Evolutionary conservation across 2,113 vertebrate species (phyloP).

Genomic region (Onychostruthus taczanowskii): DNA sequence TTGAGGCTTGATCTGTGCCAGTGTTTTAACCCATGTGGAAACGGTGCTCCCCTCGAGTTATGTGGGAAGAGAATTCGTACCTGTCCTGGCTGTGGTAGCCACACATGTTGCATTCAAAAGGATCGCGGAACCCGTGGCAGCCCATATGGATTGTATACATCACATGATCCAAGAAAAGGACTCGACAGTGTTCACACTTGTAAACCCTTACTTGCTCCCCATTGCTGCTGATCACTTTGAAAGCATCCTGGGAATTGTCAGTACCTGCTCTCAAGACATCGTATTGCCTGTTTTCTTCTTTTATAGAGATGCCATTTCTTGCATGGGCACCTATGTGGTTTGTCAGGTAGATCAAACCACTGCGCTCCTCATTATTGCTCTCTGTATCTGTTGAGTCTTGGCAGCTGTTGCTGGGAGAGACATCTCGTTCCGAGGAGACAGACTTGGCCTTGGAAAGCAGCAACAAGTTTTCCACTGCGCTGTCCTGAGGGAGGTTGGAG

Average conservation of each 20-base stretch:
- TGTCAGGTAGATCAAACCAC: constrained; percentile 94
- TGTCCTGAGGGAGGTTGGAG: constrained; percentile 85
- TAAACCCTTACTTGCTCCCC: constrained; percentile 91
- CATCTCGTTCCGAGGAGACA: constrained; percentile 88
- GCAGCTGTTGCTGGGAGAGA: constrained; percentile 93
- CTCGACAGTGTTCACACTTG: constrained; percentile 92
- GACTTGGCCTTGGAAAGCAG: constrained; percentile 96
- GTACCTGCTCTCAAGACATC: constrained; percentile 82
- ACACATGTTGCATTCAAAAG: constrained; percentile 98
- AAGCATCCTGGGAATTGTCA: constrained; percentile 83
- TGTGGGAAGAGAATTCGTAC: constrained; percentile 98
- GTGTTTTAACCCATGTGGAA: constrained; percentile 78
- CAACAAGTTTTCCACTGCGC: constrained; percentile 90
- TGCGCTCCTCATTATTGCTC: constrained; percentile 92
- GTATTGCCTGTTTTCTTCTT: constrained; percentile 89
- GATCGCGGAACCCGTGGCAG: constrained; percentile 96
- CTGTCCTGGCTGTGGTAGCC: constrained; percentile 97
- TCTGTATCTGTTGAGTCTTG: constrained; percentile 98
- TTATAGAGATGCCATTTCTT: constrained; percentile 88
- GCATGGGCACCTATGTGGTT: constrained; percentile 87
- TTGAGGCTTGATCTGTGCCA: neutral
- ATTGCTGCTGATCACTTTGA: constrained; percentile 86
- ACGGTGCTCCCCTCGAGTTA: constrained; percentile 96
- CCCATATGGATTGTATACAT: constrained; percentile 99
- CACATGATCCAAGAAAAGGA: constrained; percentile 97